Base-by-base conservation (phyloP, 2,797 vertebrate species). In the Hyperoplus immaculatus region DNA sequence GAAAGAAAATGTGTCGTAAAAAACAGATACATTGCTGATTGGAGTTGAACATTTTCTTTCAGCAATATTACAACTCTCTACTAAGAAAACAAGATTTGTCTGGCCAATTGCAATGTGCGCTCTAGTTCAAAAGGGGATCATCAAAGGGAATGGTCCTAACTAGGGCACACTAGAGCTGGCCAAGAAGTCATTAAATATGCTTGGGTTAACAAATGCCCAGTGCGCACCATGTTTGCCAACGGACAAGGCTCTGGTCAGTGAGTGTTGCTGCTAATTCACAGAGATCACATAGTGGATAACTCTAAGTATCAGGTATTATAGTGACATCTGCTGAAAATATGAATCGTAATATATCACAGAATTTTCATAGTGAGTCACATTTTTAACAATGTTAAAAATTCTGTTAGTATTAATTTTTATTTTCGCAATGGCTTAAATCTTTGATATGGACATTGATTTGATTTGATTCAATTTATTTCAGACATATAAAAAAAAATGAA, bases 181-280 rank as follows among this genome's bases (percentile, higher is more conserved):
- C 80, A 78, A 80, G 54, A 71, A 58, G 60, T 80, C 77, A 84
- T 87, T 82, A 83, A 86, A 82, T 84, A 71, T 81, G 75, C 69
- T 64, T 29, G 73, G 76, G 56, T 71, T 83, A 86, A 60, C 69
- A 64, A 82, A 88, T 72, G 79, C 53, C 79, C 70, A 46, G 56
- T 60, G 72, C 61, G 42, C 36, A 60, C 58, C 16, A 0, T 72
- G 60, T 73, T 73, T 82, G 61, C 47, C 76, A 67, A 80, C 60
- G 71, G 62, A 69, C 58, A 1, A 18, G 38, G 38, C 86, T 81
- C 73, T 77, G 83, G 77, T 83, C 79, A 80, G 0, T 69, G 64
- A 45, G 58, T n/a, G 57, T 29, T 63, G 58, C 43, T 63, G 67
- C 65, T 79, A 75, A 81, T 73, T 78, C 72, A 29, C 66, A 58